Evolutionary conservation across 1,140 invertebrate species (phyloP), one percentile per base, ranked within the genome.

Genomic region (Drosophila orena): DNA sequence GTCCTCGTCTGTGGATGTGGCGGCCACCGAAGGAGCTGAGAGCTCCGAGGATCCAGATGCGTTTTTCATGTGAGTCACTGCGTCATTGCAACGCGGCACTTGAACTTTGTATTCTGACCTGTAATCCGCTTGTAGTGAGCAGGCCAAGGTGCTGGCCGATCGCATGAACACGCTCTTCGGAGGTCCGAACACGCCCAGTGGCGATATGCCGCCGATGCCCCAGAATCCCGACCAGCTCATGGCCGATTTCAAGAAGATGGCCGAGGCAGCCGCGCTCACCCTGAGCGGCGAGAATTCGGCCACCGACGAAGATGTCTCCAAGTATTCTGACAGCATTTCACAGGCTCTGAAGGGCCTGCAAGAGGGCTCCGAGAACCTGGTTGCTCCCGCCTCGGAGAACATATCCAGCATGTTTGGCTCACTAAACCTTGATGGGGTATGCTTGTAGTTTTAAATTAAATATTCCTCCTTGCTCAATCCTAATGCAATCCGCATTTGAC

Each of bases 321-420:
- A 91, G 79, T 92, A 92, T 80, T 92, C 91, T 27, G 90, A 92
- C 56, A 92, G 90, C 69, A 92, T 92, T 83, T 88, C 91, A 14
- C 91, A 92, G 66, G 91, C 92, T 1, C 54, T 92, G 0, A 91
- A 79, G 59, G 79, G 89, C 11, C 71, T 94, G 30, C 93, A 90
- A 75, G 91, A 93, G 55, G 93, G 93, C 24, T 83, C 92, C 5
- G 93, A 93, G 43, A 93, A 91, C 73, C 75, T 94, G 30, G 89
- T 91, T 15, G 92, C 92, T 53, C 93, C 93, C 3, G 92, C 93
- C 42, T 91, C 91, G 4, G 93, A 93, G 58, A 90, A 92, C 62
- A 86, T 94, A 22, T 80, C 93, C 55, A 93, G 89, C 53, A 93
- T 94, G 93, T 93, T 94, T 59, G 77, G 91, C n/a, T 91, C 83